Conservation (phyloP, 2,797 vertebrate species). For the Buphagus erythrorhynchus region DNA sequence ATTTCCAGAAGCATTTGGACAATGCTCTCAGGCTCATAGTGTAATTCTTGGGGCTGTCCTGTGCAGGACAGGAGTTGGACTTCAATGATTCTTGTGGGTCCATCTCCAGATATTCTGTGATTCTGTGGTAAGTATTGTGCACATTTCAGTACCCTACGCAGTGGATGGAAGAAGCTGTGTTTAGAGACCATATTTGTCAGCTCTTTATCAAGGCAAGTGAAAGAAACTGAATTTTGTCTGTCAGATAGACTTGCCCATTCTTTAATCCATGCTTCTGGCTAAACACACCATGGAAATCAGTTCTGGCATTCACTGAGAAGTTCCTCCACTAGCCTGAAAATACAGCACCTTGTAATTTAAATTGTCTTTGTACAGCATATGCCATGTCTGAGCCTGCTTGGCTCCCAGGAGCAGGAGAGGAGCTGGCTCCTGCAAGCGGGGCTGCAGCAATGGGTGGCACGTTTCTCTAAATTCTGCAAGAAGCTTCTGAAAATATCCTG, state of each 20-base stretch:
- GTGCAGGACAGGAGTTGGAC: background rate
- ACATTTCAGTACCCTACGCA: background rate
- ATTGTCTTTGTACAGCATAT: background rate
- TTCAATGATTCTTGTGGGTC: background rate
- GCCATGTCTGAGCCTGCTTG: background rate
- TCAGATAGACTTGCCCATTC: background rate
- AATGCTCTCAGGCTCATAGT: background rate
- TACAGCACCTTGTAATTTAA: slow-evolving; percentile 44
- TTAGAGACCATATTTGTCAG: background rate
- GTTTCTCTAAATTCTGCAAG: background rate
- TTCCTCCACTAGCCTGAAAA: slow-evolving; percentile 34
- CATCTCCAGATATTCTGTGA: background rate
- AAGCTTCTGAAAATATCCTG: slow-evolving; percentile 45
- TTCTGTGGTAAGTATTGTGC: background rate
- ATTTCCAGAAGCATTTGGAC: background rate
- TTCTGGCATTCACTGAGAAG: slow-evolving; percentile 16
- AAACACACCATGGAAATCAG: background rate
- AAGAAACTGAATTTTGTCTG: background rate
- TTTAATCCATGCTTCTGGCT: slow-evolving; percentile 1
- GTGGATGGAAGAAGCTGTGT: background rate
- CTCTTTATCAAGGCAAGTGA: background rate
- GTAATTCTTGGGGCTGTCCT: background rate
- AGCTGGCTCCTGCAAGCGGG: background rate
- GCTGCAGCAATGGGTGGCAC: background rate
- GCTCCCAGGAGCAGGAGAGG: slow-evolving; percentile 10